Evolutionary conservation across 2,113 vertebrate genomes (phyloP).

Genomic region (Heterotis niloticus): DNA sequence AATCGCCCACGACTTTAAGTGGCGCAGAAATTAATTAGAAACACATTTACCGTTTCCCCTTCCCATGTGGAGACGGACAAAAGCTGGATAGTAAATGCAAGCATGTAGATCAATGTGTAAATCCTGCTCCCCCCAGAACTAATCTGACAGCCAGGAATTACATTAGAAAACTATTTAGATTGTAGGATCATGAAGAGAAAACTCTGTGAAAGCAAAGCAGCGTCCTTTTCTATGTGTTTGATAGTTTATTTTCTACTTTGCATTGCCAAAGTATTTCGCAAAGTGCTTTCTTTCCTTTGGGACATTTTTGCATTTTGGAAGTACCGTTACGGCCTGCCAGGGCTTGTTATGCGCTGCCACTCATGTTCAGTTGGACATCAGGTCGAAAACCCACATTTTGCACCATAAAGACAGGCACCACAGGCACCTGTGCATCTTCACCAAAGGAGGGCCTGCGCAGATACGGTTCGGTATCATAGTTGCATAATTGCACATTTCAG

Average conservation of each 20-base stretch:
- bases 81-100: background rate
- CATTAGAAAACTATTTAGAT: background rate
- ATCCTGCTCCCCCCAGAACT: background rate
- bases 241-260: background rate
- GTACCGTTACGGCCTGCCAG: too few relatives aligned
- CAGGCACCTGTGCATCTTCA: too few relatives aligned
- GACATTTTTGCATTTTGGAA: too few relatives aligned
- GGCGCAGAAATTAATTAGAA: background rate
- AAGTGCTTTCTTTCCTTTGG: background rate
- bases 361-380: background rate
- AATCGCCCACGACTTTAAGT: background rate
- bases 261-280: background rate
- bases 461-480: background rate
- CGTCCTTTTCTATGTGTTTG: background rate
- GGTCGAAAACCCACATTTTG: constrained; percentile 17
- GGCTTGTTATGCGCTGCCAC: background rate
- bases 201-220: background rate
- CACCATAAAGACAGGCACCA: too few relatives aligned
- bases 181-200: background rate
- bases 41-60: constrained; percentile 3
- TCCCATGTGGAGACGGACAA: background rate
- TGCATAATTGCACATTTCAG: background rate
- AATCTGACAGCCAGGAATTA: constrained; percentile 2
- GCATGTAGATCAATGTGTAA: background rate
- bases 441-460: background rate